Conservation (phyloP, 2,797 vertebrate genomes). For the Peromyscus melanophrys region DNA sequence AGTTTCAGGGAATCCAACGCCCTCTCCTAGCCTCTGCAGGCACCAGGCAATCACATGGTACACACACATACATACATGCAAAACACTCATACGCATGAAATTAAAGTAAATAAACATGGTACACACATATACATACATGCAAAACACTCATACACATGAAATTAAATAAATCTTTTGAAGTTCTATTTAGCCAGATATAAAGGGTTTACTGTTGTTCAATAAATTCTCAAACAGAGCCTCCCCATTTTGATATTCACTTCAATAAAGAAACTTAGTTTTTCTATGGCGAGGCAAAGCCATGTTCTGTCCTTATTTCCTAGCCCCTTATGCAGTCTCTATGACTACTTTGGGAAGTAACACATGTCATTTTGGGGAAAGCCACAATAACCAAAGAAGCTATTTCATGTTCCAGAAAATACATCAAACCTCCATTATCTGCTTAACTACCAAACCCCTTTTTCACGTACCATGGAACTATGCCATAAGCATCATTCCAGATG, state of each 20-base stretch:
- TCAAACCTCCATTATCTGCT: conserved; percentile 18
- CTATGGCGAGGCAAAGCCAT: conserved; percentile 5
- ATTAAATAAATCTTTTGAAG: conserved; percentile 34
- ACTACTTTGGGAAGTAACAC: conserved; percentile 47
- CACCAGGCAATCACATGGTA: background rate
- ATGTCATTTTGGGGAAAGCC: conserved; percentile 55
- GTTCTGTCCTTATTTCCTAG: background rate
- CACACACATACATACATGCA: background rate
- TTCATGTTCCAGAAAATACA: background rate
- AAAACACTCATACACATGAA: background rate
- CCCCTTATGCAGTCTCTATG: background rate
- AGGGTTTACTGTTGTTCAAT: conserved; percentile 36
- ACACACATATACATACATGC: too few species aligned
- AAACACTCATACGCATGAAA: background rate
- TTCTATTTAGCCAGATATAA: conserved; percentile 30
- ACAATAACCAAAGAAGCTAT: conserved; percentile 31
- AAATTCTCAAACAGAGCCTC: conserved; percentile 50
- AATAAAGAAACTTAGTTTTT: conserved; percentile 40
- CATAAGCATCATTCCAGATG: conserved; percentile 29
- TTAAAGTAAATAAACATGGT: background rate
- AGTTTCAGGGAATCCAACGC: background rate
- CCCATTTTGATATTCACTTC: conserved; percentile 10
- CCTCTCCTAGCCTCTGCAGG: background rate
- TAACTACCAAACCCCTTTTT: conserved; percentile 27
- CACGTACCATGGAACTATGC: background rate